These are phyloP conservation scores for Mythimna lalbum DNA, from an alignment of 2,888 invertebrate species.

Conservation along the genomic window DNA sequence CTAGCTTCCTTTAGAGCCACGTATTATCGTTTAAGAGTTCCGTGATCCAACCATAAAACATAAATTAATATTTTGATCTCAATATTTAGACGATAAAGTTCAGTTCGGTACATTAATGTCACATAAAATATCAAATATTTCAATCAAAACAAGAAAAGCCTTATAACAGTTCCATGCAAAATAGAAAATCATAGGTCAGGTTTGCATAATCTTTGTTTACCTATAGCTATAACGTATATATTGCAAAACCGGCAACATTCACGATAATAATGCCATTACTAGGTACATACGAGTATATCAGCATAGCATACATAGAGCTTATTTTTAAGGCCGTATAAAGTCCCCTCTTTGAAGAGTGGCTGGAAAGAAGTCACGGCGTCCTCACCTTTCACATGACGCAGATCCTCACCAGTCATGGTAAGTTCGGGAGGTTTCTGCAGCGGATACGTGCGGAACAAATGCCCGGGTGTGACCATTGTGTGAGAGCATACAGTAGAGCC, in stretches of 20 bases:
- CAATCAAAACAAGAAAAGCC: constrained; percentile 37
- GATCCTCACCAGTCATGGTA: too few relatives aligned
- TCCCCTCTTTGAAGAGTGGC: too few relatives aligned
- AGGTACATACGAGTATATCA: constrained; percentile 17
- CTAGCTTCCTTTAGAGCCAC: background rate
- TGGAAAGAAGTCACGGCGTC: too few relatives aligned
- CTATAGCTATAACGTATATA: constrained; percentile 16
- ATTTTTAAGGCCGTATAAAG: background rate
- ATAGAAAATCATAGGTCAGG: constrained; percentile 39
- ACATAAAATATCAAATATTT: constrained; percentile 46
- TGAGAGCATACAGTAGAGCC: too few relatives aligned
- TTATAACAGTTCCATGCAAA: constrained; percentile 2
- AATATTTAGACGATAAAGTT: constrained; percentile 32
- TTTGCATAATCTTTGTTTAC: constrained; percentile 39
- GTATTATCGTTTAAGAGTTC: constrained; percentile 1
- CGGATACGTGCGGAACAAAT: too few relatives aligned
- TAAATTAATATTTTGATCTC: constrained; percentile 31
- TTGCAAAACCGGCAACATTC: constrained; percentile 27
- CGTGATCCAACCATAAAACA: constrained; percentile 5
- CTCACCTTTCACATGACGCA: too few relatives aligned
- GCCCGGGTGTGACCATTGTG: too few relatives aligned
- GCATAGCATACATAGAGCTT: constrained; percentile 12
- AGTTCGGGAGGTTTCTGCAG: too few relatives aligned
- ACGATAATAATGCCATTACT: constrained; percentile 18
- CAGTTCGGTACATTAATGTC: constrained; percentile 30